A percentile compares a stretch with the other conserved stretches of the same genome.
Conservation (phyloP, 2,888 invertebrate genomes). For the Troides helena region DNA sequence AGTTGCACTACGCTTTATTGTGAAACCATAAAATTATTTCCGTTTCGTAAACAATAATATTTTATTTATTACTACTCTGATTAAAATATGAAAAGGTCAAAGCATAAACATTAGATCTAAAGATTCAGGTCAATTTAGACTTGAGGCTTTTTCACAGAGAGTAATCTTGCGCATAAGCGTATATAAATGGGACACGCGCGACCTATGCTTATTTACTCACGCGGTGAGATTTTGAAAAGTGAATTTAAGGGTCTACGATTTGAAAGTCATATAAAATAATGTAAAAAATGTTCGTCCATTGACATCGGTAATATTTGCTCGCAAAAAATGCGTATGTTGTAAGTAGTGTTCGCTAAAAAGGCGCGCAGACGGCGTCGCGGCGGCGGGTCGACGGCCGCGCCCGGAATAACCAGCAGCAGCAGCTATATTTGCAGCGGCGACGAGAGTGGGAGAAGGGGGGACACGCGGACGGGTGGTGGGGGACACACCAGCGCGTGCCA, state of each 20-base stretch:
- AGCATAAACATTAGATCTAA: not conserved
- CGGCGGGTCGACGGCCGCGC: slow-evolving; percentile 79
- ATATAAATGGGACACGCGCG: slow-evolving; percentile 27
- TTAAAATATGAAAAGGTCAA: slow-evolving; percentile 1
- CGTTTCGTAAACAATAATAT: slow-evolving; percentile 12
- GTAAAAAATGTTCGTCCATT: slow-evolving; percentile 53
- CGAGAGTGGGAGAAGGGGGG: slow-evolving; percentile 63
- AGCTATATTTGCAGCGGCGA: slow-evolving; percentile 76
- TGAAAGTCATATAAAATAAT: slow-evolving; percentile 33
- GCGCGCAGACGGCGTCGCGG: slow-evolving; percentile 80
- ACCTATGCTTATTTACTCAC: slow-evolving; percentile 35
- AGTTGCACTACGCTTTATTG: slow-evolving; percentile 31
- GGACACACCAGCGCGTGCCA: slow-evolving; percentile 67
- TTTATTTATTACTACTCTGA: not conserved
- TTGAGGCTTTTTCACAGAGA: not conserved
- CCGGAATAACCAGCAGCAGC: slow-evolving; percentile 77
- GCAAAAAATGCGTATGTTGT: slow-evolving; percentile 73
- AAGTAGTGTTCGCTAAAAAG: slow-evolving; percentile 75
- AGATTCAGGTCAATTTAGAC: not conserved
- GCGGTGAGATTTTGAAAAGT: slow-evolving; percentile 31
- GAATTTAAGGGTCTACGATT: slow-evolving; percentile 31
- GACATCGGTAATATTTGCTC: slow-evolving; percentile 67
- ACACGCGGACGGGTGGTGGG: slow-evolving; percentile 39
- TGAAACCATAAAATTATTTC: slow-evolving; percentile 24
- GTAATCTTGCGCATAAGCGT: no score